These are phyloP conservation scores for Homarus americanus DNA, from an alignment of 1,140 invertebrate genomes.

Conservation along the genomic window DNA sequence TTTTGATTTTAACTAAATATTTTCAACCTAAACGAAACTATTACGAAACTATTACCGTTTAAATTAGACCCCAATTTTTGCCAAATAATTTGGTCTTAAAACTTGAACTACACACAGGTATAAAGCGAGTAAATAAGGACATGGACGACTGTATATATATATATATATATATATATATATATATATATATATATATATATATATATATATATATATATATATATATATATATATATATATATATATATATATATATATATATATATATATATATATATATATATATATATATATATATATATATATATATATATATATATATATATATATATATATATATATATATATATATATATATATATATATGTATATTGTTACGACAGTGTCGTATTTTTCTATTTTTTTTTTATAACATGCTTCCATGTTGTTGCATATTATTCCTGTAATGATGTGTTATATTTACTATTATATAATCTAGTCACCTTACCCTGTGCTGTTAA, in stretches of 20 bases:
- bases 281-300: conserved; percentile 39
- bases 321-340: not conserved
- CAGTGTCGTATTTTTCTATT: too few species aligned
- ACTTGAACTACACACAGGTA: not conserved
- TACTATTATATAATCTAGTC: too few species aligned
- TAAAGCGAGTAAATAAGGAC: not conserved
- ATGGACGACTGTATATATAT: too few species aligned
- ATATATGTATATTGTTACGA: too few species aligned
- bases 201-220: conserved; percentile 39
- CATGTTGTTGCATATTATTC: too few species aligned
- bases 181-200: conserved; percentile 25
- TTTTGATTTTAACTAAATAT: not conserved
- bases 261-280: conserved; percentile 39
- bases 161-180: conserved; percentile 31
- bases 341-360: not conserved
- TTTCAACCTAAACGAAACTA: not conserved
- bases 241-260: conserved; percentile 30
- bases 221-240: conserved; percentile 39
- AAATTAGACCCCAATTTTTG: too few species aligned
- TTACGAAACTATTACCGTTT: not conserved
- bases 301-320: conserved; percentile 13
- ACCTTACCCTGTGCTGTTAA: too few species aligned
- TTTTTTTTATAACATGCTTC: too few species aligned
- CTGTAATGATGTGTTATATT: too few species aligned
- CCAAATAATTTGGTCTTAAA: too few species aligned